Conservation (phyloP, 2,113 vertebrate species). For the Gallinago paraguaiae region DNA sequence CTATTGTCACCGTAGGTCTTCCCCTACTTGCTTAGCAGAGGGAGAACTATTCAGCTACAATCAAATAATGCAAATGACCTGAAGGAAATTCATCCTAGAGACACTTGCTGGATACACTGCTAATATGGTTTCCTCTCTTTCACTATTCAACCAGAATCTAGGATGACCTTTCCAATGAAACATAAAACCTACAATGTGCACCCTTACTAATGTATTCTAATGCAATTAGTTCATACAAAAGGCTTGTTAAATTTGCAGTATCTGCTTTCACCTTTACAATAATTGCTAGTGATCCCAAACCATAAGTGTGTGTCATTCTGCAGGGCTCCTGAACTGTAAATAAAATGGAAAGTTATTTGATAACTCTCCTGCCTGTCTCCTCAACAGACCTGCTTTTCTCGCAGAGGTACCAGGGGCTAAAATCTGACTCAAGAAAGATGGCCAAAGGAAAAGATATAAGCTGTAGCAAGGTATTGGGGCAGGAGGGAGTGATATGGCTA, state of each 20-base stretch:
- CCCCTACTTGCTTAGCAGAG: constrained; percentile 70
- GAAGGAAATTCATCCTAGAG: constrained; percentile 73
- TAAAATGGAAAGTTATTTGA: constrained; percentile 61
- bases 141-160: constrained; percentile 73
- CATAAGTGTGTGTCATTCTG: constrained; percentile 52
- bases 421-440: neutral
- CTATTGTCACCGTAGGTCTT: constrained; percentile 68
- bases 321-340: constrained; percentile 54
- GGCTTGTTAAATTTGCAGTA: constrained; percentile 89
- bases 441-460: neutral
- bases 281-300: constrained; percentile 72
- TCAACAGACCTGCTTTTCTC: neutral
- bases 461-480: neutral
- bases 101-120: constrained; percentile 67
- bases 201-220: constrained; percentile 90
- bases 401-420: neutral
- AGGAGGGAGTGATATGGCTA: neutral
- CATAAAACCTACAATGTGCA: constrained; percentile 84
- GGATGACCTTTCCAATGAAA: constrained; percentile 82
- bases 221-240: constrained; percentile 93
- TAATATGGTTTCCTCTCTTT: constrained; percentile 74
- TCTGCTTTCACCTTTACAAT: constrained; percentile 75
- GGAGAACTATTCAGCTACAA: constrained; percentile 70
- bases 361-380: neutral
- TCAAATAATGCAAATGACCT: constrained; percentile 78